These are phyloP conservation scores for Atrichornis clamosus DNA, from an alignment of 2,113 vertebrate species.

Conservation along the genomic window DNA sequence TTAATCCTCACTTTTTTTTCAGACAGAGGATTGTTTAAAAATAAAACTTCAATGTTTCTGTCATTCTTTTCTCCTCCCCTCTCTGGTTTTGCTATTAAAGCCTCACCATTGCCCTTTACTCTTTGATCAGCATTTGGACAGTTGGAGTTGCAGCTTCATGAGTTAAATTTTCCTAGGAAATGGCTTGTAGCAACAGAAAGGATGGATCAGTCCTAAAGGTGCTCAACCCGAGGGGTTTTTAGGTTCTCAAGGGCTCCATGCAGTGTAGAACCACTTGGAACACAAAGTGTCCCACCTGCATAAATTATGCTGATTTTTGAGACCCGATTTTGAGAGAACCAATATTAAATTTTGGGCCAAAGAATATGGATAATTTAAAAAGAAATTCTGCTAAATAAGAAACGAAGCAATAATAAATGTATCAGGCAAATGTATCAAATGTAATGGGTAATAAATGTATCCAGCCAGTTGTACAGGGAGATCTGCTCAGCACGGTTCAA, in stretches of 20 bases:
- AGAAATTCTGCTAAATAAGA: neutral
- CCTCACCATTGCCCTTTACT: neutral
- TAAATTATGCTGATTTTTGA: neutral
- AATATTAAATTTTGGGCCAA: neutral
- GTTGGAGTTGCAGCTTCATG: neutral
- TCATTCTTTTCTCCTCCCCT: neutral
- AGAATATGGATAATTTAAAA: neutral
- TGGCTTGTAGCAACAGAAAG: neutral
- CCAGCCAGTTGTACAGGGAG: neutral
- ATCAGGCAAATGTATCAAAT: no score
- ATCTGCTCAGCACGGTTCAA: neutral
- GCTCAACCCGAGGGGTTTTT: neutral
- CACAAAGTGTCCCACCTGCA: constrained; percentile 20
- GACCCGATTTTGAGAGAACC: neutral
- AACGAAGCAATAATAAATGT: no score
- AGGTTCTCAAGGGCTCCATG: neutral
- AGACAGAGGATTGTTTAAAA: neutral
- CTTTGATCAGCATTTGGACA: neutral
- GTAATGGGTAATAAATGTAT: neutral
- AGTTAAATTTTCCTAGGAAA: neutral
- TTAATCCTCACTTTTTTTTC: neutral
- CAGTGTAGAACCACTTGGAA: neutral
- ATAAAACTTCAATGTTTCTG: neutral
- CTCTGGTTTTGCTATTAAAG: constrained; percentile 20
- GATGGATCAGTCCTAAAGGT: neutral